Percentiles rank a stretch among this genome's conserved stretches.
Evolutionary conservation across 30 jellyfish, hydroid and myxozoan genomes (phyloP).

Genomic region (Euphysa ruthae): DNA sequence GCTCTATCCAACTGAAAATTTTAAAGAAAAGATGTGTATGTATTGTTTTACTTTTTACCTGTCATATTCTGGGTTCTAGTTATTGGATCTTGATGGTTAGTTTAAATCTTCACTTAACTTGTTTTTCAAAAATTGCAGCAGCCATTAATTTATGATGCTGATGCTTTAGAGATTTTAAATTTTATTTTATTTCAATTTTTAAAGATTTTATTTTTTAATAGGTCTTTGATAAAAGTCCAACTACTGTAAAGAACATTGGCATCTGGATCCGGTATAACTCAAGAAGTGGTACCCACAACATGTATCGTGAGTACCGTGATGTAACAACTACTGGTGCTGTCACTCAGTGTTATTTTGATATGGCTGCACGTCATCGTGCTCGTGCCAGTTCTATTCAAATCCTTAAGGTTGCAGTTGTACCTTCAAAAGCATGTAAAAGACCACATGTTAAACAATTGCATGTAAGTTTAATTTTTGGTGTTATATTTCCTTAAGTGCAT

Average conservation of each 20-base stretch:
- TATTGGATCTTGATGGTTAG: too few relatives aligned
- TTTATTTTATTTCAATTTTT: not conserved
- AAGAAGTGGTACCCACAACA: constrained; percentile 95
- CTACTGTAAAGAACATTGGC: constrained; percentile 82
- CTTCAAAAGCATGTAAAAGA: constrained; percentile 71
- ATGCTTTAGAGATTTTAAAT: not conserved
- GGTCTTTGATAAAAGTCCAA: constrained; percentile 81
- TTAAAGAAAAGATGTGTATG: too few relatives aligned
- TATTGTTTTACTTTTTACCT: too few relatives aligned
- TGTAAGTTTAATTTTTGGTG: too few relatives aligned
- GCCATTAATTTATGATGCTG: too few relatives aligned
- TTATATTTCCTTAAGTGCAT: too few relatives aligned
- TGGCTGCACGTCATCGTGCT: constrained; percentile 99
- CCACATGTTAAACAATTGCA: constrained; percentile 84
- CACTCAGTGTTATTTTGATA: constrained; percentile 83
- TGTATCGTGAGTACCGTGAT: constrained; percentile 99
- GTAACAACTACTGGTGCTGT: constrained; percentile 93
- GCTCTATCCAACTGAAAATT: too few relatives aligned
- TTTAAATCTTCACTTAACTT: too few relatives aligned
- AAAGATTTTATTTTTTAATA: not conserved
- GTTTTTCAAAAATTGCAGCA: too few relatives aligned
- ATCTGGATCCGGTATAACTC: constrained; percentile 95
- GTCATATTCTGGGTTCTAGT: too few relatives aligned
- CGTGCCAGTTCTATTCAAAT: constrained; percentile 84
- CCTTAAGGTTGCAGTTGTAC: constrained; percentile 77